These are phyloP conservation scores for Trichonephila clavata DNA, from an alignment of 1,140 invertebrate species.

Conservation along the genomic window DNA sequence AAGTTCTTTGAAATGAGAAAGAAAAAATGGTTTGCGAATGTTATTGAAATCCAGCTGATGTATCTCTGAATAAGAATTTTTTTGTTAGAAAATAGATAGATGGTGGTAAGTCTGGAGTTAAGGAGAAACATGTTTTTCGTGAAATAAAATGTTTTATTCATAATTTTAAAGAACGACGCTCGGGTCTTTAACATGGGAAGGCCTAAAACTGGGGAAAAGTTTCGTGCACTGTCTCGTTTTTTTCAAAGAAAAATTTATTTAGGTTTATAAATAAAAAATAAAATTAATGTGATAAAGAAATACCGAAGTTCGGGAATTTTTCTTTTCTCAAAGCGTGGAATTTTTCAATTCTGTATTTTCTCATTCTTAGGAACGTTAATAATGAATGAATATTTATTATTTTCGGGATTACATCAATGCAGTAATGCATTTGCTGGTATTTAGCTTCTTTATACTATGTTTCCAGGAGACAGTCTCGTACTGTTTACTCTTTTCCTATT, in stretches of 20 bases:
- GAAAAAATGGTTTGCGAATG: conserved; percentile 21
- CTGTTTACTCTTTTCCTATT: too few relatives aligned
- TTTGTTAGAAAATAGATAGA: not conserved
- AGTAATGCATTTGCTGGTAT: too few relatives aligned
- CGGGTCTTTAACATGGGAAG: not conserved
- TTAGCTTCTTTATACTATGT: too few relatives aligned
- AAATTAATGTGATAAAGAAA: not conserved
- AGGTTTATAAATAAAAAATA: not conserved
- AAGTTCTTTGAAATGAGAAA: not conserved
- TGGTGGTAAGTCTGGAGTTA: not conserved
- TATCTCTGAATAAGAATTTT: not conserved
- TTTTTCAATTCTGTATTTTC: not conserved
- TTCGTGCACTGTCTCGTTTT: not conserved
- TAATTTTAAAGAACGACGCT: not conserved
- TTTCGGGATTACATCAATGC: not conserved
- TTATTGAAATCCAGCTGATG: conserved; percentile 33
- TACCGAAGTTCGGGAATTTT: not conserved
- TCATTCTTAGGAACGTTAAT: not conserved
- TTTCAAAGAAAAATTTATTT: not conserved
- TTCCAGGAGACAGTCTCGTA: too few relatives aligned
- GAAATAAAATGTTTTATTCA: conserved; percentile 31
- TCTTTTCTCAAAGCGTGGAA: not conserved
- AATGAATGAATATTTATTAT: not conserved
- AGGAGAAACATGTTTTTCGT: not conserved
- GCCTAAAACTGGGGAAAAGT: not conserved